Conservation (phyloP, 2,113 vertebrate genomes). For the Calyptomena viridis region DNA sequence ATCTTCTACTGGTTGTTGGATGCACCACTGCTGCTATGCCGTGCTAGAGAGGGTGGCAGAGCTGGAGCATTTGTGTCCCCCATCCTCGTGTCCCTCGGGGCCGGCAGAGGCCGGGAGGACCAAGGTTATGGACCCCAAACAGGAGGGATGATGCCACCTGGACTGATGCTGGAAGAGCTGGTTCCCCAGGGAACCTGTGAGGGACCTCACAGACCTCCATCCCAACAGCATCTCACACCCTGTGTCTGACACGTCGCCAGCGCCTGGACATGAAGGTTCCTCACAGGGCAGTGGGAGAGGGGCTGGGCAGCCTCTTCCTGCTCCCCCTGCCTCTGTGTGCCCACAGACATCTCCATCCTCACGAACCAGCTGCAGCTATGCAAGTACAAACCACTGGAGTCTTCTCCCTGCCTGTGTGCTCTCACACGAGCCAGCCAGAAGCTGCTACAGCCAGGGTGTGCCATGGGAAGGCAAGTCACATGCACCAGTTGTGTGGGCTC, state of each 20-base stretch:
- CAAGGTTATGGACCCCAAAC: accelerated
- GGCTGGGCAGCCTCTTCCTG: not conserved
- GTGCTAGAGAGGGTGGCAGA: not conserved
- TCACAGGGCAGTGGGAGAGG: not conserved
- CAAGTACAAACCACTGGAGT: not conserved
- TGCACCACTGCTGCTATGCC: not conserved
- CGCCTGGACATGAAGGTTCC: not conserved
- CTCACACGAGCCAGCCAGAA: not conserved
- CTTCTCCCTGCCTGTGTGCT: not conserved
- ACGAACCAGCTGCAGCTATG: conserved; percentile 10
- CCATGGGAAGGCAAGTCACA: not conserved
- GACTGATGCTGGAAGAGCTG: not conserved
- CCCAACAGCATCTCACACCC: not conserved
- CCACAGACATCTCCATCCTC: not conserved
- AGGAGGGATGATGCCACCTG: not conserved
- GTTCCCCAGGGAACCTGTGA: not conserved
- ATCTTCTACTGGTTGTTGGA: not conserved
- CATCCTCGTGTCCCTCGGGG: not conserved
- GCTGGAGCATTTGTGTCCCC: not conserved
- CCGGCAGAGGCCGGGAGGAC: not conserved
- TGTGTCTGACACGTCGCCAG: not conserved
- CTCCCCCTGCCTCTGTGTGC: not conserved
- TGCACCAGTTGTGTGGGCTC: not conserved
- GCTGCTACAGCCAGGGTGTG: not conserved
- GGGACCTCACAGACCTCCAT: not conserved